Conservation (phyloP, 2,888 invertebrate genomes). For the Cantharis nigra region DNA sequence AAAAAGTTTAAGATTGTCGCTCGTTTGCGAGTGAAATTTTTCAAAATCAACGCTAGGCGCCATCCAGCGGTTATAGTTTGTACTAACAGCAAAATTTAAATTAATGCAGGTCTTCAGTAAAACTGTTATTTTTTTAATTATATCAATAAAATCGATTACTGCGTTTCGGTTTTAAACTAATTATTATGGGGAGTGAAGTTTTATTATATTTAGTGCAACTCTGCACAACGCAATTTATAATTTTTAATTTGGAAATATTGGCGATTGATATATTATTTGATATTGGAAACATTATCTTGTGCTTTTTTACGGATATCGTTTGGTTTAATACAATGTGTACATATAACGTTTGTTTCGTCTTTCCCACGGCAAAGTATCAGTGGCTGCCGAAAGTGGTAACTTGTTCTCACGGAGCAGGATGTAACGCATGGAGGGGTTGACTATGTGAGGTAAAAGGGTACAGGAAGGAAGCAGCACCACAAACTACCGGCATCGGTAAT, state of each 20-base stretch:
- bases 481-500: conserved; percentile 37
- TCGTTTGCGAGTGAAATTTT: neutral
- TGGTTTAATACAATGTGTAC: conserved; percentile 2
- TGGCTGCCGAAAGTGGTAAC: conserved; percentile 42
- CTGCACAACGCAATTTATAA: neutral
- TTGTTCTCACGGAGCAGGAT: conserved; percentile 46
- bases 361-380: conserved; percentile 44
- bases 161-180: neutral
- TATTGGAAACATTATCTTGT: neutral
- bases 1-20: neutral
- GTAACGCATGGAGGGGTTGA: conserved; percentile 38
- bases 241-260: neutral
- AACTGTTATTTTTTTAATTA: neutral
- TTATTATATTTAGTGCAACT: neutral
- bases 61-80: neutral
- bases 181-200: neutral
- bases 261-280: neutral
- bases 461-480: conserved; percentile 44
- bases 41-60: neutral
- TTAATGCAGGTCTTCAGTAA: neutral
- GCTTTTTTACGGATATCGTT: conserved; percentile 5
- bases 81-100: neutral
- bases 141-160: neutral
- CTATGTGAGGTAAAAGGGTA: conserved; percentile 37
- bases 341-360: conserved; percentile 34